phyloP scores from a whole-genome alignment of 2,888 invertebrate genomes.

The Limnephilus rhombicus region DNA sequence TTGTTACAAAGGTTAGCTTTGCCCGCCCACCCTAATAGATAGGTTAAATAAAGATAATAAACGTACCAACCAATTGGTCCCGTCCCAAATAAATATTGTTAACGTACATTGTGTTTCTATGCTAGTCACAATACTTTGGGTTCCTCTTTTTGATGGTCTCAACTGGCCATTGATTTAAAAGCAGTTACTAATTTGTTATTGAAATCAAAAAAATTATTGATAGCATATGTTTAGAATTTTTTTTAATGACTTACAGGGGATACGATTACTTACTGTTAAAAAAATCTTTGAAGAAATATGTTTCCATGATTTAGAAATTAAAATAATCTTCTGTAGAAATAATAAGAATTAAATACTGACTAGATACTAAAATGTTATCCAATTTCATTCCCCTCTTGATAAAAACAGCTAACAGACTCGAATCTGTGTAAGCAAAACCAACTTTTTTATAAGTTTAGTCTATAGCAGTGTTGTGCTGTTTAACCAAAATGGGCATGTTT shows the following conservation, averaged over 20 bases:
- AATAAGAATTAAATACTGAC: not conserved
- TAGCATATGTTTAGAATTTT: too few species aligned
- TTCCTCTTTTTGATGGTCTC: not conserved
- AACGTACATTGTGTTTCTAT: not conserved
- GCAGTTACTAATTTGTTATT: not conserved
- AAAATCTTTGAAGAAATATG: not conserved
- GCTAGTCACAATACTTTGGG: not conserved
- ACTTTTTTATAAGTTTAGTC: not conserved
- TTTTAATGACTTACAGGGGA: too few species aligned
- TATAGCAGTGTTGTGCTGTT: too few species aligned
- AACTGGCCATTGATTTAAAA: not conserved
- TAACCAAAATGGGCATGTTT: too few species aligned
- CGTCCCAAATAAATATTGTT: not conserved
- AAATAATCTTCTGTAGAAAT: not conserved
- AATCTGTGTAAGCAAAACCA: not conserved
- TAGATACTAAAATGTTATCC: not conserved
- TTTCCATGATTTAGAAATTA: not conserved
- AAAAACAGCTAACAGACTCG: not conserved
- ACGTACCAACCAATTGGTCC: slow-evolving; percentile 57
- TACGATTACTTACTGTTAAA: not conserved
- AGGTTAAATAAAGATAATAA: slow-evolving; percentile 30
- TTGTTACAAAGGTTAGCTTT: slow-evolving; percentile 8
- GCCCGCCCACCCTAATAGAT: not conserved
- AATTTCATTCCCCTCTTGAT: not conserved
- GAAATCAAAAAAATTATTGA: not conserved